Percentiles rank a stretch among this genome's conserved stretches.
Conservation (phyloP, 2,113 vertebrate genomes). For the Petroica traversi region DNA sequence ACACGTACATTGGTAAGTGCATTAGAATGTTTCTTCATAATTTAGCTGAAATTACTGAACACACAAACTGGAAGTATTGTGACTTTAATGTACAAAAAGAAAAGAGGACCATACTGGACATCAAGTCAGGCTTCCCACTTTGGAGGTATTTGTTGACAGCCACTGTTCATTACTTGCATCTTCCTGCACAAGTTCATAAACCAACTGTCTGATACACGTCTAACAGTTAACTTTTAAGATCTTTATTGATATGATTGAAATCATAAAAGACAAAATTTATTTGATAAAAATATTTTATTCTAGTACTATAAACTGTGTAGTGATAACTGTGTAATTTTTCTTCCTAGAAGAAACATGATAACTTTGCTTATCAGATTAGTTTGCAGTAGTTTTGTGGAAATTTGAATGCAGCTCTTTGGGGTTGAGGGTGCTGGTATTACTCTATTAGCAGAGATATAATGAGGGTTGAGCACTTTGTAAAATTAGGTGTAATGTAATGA, state of each 20-base stretch:
- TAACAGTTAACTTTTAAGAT: background rate
- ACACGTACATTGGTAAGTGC: background rate
- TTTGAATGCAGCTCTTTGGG: background rate
- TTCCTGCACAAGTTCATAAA: background rate
- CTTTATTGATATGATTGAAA: background rate
- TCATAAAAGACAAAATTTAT: background rate
- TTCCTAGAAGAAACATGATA: accelerated
- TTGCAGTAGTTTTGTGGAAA: background rate
- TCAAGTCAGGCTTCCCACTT: background rate
- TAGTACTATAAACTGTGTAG: background rate
- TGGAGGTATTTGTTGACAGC: background rate
- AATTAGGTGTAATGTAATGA: background rate
- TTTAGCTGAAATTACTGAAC: background rate
- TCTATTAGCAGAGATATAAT: background rate
- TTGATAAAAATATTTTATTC: background rate
- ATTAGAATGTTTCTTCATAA: background rate
- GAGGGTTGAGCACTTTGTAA: background rate
- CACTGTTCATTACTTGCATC: background rate
- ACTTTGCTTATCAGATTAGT: background rate
- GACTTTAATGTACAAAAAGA: background rate
- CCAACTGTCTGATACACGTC: background rate
- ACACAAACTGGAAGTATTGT: background rate
- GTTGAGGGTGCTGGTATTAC: background rate
- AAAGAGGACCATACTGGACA: background rate
- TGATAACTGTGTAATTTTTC: background rate